Evolutionary conservation across 2,888 invertebrate species (phyloP), one percentile per base, ranked within the genome.

Genomic region (Campoletis raptor): DNA sequence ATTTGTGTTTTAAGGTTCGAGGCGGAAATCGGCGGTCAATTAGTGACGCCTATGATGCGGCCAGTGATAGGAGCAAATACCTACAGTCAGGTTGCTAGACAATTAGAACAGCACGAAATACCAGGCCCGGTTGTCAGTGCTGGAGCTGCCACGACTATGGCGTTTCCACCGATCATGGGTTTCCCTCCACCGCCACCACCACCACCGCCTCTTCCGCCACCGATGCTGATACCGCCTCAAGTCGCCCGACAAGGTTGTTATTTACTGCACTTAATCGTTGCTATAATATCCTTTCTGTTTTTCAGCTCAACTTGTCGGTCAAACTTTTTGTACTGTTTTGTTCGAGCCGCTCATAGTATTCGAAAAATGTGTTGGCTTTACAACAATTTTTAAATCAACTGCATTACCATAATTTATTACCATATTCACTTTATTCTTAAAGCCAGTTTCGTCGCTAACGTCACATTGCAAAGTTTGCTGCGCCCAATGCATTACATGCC

Each of bases 11-110:
- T 0, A 90, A 97, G 98, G 91, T 98, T 98, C 93, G 98, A 98
- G 93, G 98, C 98, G 0, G 98, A 98, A 95, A 98, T 98, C 90
- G 97, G 97, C 0, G 96, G 96, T 18, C 95, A 95, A 54, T 91
- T 95, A 21, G 95, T 95, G 52, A 95, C 95, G 10, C 95, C 95
- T 15, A 95, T 95, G 83, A 95, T 94, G 79, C 95, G 96, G 5
- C 96, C 96, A 18, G 96, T 98, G 61, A 97, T 97, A 66, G 97
- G 97, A 0, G 96, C 96, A 1, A 96, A 96, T 88, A 97, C 97
- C 0, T 98, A 96, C 90, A 96, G 95, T 74, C 96, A 96, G 85
- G 96, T 97, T 0, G 97, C 97, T 89, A 92, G 94, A 72, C 96
- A 97, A 90, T 95, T 96, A 89, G 94, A 97, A 78, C 96, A 96